Evolutionary conservation across 2,888 invertebrate species (phyloP).

Genomic region (Folsomia candida): DNA sequence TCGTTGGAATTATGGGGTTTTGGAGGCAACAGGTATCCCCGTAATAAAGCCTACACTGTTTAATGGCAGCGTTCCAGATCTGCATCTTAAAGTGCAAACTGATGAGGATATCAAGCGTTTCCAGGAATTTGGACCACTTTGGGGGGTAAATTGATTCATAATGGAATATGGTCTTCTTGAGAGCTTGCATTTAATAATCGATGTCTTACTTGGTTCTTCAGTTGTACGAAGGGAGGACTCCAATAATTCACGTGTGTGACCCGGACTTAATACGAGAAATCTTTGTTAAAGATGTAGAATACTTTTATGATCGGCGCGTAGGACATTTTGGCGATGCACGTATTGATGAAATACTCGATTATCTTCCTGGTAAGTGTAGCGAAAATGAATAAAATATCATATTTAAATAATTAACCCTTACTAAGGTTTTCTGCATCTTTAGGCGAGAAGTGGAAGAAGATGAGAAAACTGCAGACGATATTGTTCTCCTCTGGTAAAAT

Average conservation of each 20-base stretch:
- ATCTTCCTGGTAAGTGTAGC: conserved; percentile 26
- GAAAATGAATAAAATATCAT: neutral
- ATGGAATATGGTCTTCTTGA: no score
- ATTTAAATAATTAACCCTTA: neutral
- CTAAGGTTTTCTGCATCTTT: neutral
- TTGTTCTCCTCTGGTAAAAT: conserved; percentile 36
- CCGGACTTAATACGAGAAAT: conserved; percentile 34
- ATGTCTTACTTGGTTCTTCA: neutral
- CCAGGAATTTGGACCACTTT: conserved; percentile 39
- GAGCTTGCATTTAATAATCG: neutral
- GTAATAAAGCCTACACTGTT: conserved; percentile 35
- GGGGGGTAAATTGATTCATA: conserved; percentile 33
- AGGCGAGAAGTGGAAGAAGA: conserved; percentile 41
- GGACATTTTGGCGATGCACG: conserved; percentile 34
- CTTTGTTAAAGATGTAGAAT: conserved; percentile 33
- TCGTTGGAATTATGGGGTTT: conserved; percentile 44
- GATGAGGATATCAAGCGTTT: conserved; percentile 40
- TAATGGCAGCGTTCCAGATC: conserved; percentile 37
- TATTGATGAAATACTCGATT: conserved; percentile 39
- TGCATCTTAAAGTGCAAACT: conserved; percentile 38
- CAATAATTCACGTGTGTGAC: conserved; percentile 35
- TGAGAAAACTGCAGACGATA: conserved; percentile 32
- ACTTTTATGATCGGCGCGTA: conserved; percentile 29
- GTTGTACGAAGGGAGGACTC: conserved; percentile 39
- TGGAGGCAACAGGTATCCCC: conserved; percentile 40